phyloP scores from a whole-genome alignment of 1,140 invertebrate genomes.

The Liolophura sinensis region DNA sequence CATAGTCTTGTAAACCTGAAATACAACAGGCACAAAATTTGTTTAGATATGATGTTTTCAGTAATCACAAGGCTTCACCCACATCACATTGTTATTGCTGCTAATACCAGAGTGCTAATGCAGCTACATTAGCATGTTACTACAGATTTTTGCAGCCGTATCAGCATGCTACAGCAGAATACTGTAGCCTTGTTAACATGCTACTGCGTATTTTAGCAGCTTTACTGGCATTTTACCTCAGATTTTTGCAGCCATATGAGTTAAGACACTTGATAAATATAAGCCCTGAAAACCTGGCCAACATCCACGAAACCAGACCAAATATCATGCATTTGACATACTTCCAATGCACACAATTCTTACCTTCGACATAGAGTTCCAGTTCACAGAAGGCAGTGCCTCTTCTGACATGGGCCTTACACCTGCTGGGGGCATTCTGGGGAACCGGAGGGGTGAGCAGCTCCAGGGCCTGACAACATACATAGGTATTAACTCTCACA shows the following conservation, averaged over 20 bases:
- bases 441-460: constrained; percentile 72
- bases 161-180: too few species aligned
- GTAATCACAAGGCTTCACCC: too few species aligned
- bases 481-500: not conserved
- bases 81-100: too few species aligned
- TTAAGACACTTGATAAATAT: not conserved
- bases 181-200: too few species aligned
- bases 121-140: too few species aligned
- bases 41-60: too few species aligned
- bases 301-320: not conserved
- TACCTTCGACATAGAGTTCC: constrained; percentile 71
- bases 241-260: not conserved
- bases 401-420: constrained; percentile 71
- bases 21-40: constrained; percentile 10
- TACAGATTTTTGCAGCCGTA: too few species aligned
- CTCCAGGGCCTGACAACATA: constrained; percentile 68
- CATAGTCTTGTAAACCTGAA: constrained; percentile 70
- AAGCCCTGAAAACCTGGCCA: not conserved
- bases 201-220: too few species aligned
- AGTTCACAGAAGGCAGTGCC: constrained; percentile 74
- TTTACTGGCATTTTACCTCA: not conserved
- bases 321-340: too few species aligned
- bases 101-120: too few species aligned
- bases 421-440: constrained; percentile 71
- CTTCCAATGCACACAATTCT: not conserved